These are phyloP conservation scores for Tetramorium alpestre DNA, from an alignment of 1,140 invertebrate genomes.

Conservation along the genomic window DNA sequence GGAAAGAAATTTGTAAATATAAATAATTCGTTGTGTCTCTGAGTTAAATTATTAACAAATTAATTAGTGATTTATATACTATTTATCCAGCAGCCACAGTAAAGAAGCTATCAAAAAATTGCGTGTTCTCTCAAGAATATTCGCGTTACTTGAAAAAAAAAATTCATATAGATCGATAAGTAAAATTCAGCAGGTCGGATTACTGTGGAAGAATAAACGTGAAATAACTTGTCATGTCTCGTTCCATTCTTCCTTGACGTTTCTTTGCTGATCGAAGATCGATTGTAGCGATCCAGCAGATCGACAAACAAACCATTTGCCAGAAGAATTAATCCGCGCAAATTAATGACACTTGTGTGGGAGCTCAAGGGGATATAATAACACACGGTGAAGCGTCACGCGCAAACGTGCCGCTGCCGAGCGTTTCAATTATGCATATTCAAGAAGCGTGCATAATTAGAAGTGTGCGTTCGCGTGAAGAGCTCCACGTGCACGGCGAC, in stretches of 20 bases:
- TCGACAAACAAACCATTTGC: neutral
- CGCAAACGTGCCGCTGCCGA: constrained; percentile 25
- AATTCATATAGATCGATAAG: neutral
- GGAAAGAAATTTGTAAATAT: neutral
- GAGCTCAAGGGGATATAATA: constrained; percentile 25
- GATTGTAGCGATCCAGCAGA: neutral
- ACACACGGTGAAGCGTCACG: neutral
- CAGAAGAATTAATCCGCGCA: constrained; percentile 27
- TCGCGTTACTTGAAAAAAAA: neutral
- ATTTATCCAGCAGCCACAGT: neutral
- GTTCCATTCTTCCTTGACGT: neutral
- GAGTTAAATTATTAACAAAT: neutral
- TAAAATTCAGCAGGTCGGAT: neutral
- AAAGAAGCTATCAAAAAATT: neutral
- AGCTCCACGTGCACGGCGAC: neutral
- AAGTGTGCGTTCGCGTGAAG: neutral
- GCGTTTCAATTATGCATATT: constrained; percentile 43
- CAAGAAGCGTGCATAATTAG: constrained; percentile 56
- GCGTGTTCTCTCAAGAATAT: neutral
- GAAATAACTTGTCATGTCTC: neutral
- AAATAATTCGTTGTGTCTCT: neutral
- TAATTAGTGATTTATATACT: no score
- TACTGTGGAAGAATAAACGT: neutral
- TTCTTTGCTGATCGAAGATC: neutral
- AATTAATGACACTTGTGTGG: constrained; percentile 46